Evolutionary conservation across 2,113 vertebrate genomes (phyloP), one percentile per base, ranked within the genome.

Genomic region (Nyctibius bracteatus): DNA sequence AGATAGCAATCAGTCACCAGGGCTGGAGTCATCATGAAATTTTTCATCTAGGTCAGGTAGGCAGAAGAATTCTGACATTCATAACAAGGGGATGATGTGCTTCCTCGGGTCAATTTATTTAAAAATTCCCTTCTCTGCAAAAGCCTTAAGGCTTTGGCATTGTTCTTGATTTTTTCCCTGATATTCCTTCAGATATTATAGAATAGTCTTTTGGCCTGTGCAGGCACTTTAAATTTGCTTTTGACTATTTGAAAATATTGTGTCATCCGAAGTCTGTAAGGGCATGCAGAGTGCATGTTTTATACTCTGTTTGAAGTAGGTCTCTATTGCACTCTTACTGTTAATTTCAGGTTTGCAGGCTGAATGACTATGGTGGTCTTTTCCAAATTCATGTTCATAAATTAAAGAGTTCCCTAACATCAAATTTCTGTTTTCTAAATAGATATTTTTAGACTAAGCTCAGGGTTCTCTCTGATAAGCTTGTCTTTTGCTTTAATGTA

Each of bases 41-140:
- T 92, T 77, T 96, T 86, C 72, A 77, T 88, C 67, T 57, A 81
- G 31, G 67, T 83, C 67, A 88, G 95, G 55, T 83, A 91, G 62
- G 54, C 37, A 83, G 49, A 92, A 83, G 14, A 30, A 41, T 86
- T 92, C 58, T 81, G 63, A 52, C 13, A 73, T 17, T 90, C 49
- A 61, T 15, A 86, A 27, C n/a, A 61, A 73, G 28, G 7, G 35
- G 41, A 57, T 77, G 71, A 94, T 33, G 24, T 49, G 54, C 35
- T 88, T 80, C 49, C 49, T 72, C 0, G 1, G 27, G 10, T 44
- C 3, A 2, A 24, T 66, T 88, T 65, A 62, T 61, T 77, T 66
- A 9, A 46, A 80, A 83, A 11, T 27, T 78, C 49, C 16, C 39
- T 65, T 6, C 11, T 86, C 43, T 22, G 86, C 25, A 44, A 68